Percentiles rank a stretch among this genome's conserved stretches.
Evolutionary conservation across 1,140 invertebrate genomes (phyloP).

Genomic region (Caerostris darwini): DNA sequence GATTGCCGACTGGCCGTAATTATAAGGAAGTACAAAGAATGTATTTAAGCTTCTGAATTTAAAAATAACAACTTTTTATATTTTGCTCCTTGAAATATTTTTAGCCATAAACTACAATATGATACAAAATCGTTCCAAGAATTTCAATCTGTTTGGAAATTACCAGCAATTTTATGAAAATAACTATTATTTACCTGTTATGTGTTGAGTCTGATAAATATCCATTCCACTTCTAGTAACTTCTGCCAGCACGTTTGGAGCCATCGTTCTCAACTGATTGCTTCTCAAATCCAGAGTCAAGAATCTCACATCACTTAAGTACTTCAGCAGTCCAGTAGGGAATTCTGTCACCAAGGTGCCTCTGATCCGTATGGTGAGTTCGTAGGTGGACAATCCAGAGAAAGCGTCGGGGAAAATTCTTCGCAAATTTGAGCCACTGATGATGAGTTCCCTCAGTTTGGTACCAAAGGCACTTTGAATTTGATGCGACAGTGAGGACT

Average conservation of each 20-base stretch:
- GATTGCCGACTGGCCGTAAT: too few relatives aligned
- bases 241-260: constrained; percentile 61
- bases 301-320: constrained; percentile 78
- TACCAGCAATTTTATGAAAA: too few relatives aligned
- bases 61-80: too few relatives aligned
- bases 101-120: too few relatives aligned
- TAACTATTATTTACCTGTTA: constrained; percentile 16
- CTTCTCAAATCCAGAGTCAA: constrained; percentile 78
- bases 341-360: constrained; percentile 74
- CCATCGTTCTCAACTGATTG: constrained; percentile 72
- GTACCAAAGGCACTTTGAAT: constrained; percentile 79
- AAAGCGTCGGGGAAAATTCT: constrained; percentile 79
- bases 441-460: constrained; percentile 78
- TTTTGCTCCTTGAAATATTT: too few relatives aligned
- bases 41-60: too few relatives aligned
- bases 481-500: constrained; percentile 78
- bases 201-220: constrained; percentile 62
- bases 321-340: constrained; percentile 77
- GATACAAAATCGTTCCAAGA: too few relatives aligned
- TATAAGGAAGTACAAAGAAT: too few relatives aligned
- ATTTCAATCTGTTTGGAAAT: too few relatives aligned
- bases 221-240: not conserved
- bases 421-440: constrained; percentile 77
- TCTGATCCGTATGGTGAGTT: constrained; percentile 78
- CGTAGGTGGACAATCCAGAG: constrained; percentile 56